Evolutionary conservation across 2,113 vertebrate species (phyloP).

Genomic region (Salvelinus sp.): DNA sequence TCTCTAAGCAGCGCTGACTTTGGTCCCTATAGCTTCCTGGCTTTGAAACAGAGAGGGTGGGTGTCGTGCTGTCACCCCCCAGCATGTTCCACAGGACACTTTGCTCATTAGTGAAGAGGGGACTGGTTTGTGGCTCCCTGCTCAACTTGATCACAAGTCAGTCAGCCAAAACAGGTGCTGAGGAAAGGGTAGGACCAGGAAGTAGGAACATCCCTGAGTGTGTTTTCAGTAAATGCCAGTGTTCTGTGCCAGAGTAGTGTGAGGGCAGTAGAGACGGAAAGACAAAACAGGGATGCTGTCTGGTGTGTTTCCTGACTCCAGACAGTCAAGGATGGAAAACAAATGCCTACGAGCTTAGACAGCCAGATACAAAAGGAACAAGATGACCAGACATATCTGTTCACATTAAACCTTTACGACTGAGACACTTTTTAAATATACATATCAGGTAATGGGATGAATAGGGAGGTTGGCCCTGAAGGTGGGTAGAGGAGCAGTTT

Average conservation of each 20-base stretch:
- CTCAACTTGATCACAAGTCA: conserved; percentile 65
- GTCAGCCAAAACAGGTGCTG: conserved; percentile 33
- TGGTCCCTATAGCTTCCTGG: conserved; percentile 60
- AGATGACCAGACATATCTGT: conserved; percentile 6
- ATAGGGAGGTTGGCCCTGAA: no score
- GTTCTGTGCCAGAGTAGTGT: conserved; percentile 24
- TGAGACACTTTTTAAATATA: no score
- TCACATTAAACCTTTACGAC: conserved; percentile 24
- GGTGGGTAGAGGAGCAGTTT: no score
- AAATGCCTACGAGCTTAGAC: conserved; percentile 27
- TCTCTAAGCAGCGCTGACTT: conserved; percentile 69
- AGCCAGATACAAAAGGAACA: conserved; percentile 15
- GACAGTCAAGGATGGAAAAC: conserved; percentile 30
- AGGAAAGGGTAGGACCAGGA: conserved; percentile 32
- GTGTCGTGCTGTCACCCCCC: conserved; percentile 49
- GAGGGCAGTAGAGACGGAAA: conserved; percentile 31
- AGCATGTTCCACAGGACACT: conserved; percentile 63
- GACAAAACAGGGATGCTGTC: conserved; percentile 44
- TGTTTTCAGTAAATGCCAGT: neutral
- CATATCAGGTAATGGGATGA: no score
- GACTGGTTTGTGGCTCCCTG: conserved; percentile 54
- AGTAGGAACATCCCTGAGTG: conserved; percentile 18
- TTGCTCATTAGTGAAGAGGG: conserved; percentile 74
- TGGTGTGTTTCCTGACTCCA: conserved; percentile 43
- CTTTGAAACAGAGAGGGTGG: conserved; percentile 40